A percentile compares a stretch with the other conserved stretches of the same genome.
Conservation (phyloP, 2,797 vertebrate genomes). For the Holocentrus rufus region DNA sequence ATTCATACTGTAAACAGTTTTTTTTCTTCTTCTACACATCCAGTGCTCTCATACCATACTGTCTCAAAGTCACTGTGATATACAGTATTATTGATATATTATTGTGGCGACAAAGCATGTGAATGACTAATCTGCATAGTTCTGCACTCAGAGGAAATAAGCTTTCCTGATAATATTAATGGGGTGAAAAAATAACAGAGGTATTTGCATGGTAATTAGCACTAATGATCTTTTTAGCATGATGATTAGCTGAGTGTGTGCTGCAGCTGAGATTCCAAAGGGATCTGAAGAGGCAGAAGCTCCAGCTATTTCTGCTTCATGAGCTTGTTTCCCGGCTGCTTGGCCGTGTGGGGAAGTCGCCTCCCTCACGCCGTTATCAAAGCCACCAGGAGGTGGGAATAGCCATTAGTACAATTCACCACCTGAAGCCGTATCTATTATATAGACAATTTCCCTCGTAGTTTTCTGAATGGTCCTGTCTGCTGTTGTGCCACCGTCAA, state of each 20-base stretch:
- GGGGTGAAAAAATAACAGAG: slow-evolving; percentile 68
- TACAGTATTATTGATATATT: too few species aligned
- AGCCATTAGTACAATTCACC: slow-evolving; percentile 42
- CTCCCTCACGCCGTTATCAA: slow-evolving; percentile 33
- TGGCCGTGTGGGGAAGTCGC: slow-evolving; percentile 31
- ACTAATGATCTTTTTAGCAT: slow-evolving; percentile 77
- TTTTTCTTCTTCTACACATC: slow-evolving; percentile 4
- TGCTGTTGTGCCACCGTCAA: slow-evolving; percentile 23
- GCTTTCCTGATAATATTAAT: slow-evolving; percentile 64
- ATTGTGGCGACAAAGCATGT: slow-evolving; percentile 15
- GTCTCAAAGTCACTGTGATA: slow-evolving; percentile 11
- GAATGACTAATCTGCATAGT: slow-evolving; percentile 53
- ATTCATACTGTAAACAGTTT: not conserved
- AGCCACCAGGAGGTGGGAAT: slow-evolving; percentile 35
- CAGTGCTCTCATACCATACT: slow-evolving; percentile 2
- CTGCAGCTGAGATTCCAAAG: slow-evolving; percentile 62
- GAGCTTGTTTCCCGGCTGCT: slow-evolving; percentile 33
- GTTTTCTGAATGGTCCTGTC: not conserved
- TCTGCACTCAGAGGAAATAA: slow-evolving; percentile 54
- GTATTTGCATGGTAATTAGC: slow-evolving; percentile 79
- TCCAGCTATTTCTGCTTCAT: slow-evolving; percentile 62
- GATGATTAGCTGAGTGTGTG: slow-evolving; percentile 68
- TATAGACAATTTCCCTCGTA: not conserved
- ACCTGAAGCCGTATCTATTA: slow-evolving; percentile 35
- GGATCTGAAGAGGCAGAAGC: slow-evolving; percentile 42